Percentiles rank a stretch among this genome's conserved stretches.
Conservation (phyloP, 2,113 vertebrate genomes). For the Callithrix jacchus region DNA sequence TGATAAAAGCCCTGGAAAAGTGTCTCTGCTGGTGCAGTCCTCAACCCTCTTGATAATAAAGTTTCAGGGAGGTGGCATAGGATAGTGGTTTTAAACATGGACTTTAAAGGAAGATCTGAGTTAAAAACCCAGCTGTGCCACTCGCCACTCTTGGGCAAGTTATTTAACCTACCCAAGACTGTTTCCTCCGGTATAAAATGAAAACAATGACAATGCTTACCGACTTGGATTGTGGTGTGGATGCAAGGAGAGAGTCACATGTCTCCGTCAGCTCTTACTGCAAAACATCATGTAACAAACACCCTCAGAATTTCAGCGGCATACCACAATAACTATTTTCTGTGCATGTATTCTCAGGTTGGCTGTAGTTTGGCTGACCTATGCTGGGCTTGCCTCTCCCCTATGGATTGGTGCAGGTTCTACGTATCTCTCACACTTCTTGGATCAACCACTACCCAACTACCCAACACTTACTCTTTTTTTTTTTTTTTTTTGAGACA, state of each 20-base stretch:
- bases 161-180: neutral
- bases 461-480: neutral
- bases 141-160: neutral
- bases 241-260: neutral
- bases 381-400: neutral
- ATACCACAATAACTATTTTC: neutral
- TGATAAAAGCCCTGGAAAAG: neutral
- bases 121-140: neutral
- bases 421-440: neutral
- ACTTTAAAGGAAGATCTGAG: neutral
- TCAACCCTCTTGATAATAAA: neutral
- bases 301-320: neutral
- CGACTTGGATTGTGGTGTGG: neutral
- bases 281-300: neutral
- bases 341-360: neutral
- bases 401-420: neutral
- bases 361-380: neutral
- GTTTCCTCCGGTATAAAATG: neutral
- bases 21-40: neutral
- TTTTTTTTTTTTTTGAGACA: too few species aligned
- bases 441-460: neutral
- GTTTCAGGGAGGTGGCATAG: neutral
- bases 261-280: neutral
- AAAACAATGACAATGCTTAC: neutral
- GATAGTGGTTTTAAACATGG: neutral